Evolutionary conservation across 2,888 invertebrate genomes (phyloP).

Genomic region (Salticus scenicus): DNA sequence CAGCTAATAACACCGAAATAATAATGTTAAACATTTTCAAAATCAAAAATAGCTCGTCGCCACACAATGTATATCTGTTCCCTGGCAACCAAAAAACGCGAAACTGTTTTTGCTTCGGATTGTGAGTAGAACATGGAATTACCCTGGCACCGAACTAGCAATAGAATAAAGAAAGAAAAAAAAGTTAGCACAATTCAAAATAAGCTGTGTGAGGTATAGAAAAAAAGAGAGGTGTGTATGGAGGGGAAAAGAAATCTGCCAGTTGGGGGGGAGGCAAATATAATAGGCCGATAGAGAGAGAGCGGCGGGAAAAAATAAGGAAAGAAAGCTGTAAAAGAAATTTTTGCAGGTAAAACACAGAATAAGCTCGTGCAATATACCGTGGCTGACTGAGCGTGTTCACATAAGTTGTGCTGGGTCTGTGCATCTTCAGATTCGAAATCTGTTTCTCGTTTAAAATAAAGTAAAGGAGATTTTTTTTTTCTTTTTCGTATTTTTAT

Average conservation of each 20-base stretch:
- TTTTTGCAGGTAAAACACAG: slow-evolving; percentile 57
- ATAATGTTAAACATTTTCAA: slow-evolving; percentile 33
- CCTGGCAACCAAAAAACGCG: slow-evolving; percentile 60
- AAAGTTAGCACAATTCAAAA: slow-evolving; percentile 31
- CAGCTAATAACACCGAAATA: slow-evolving; percentile 22
- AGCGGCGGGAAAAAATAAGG: slow-evolving; percentile 25
- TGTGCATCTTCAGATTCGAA: slow-evolving; percentile 42
- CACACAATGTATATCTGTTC: slow-evolving; percentile 61
- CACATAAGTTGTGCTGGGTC: slow-evolving; percentile 48
- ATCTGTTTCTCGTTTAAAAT: slow-evolving; percentile 48
- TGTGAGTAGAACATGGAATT: slow-evolving; percentile 60
- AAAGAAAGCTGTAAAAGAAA: slow-evolving; percentile 42
- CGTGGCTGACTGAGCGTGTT: slow-evolving; percentile 53
- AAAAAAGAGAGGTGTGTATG: neutral
- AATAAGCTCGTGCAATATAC: slow-evolving; percentile 18
- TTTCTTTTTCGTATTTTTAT: slow-evolving; percentile 28
- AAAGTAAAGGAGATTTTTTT: neutral
- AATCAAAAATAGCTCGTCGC: slow-evolving; percentile 26
- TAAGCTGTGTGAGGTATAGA: slow-evolving; percentile 47
- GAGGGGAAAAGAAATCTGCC: slow-evolving; percentile 11
- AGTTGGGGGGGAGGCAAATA: slow-evolving; percentile 20
- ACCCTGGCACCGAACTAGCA: slow-evolving; percentile 58
- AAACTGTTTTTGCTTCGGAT: slow-evolving; percentile 50
- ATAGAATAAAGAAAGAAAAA: slow-evolving; percentile 19
- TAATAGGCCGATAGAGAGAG: slow-evolving; percentile 42